phyloP scores from a whole-genome alignment of 92 coral and sea anemone genomes.

The Epizoanthus fatuus region DNA sequence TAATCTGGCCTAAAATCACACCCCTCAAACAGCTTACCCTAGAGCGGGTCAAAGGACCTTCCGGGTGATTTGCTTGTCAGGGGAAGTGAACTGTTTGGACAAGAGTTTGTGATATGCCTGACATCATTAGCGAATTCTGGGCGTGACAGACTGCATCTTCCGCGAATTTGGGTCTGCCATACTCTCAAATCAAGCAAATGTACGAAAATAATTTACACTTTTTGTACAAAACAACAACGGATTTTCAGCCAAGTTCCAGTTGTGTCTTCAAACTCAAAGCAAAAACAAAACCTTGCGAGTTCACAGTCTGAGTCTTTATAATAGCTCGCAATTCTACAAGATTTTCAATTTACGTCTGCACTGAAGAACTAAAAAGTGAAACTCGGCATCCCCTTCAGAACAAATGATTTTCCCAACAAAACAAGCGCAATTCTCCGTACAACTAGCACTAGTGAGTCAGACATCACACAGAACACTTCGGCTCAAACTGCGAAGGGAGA shows the following conservation, averaged over 20 bases:
- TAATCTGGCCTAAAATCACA: no score
- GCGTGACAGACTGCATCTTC: no score
- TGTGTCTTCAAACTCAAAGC: no score
- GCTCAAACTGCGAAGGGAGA: slow-evolving; percentile 42
- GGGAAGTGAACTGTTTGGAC: slow-evolving; percentile 4
- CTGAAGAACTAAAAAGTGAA: no score
- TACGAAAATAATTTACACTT: not conserved
- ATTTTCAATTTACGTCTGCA: no score
- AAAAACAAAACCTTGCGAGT: no score
- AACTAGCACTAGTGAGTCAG: slow-evolving; percentile 25
- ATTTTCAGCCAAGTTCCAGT: no score
- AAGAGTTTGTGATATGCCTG: slow-evolving; percentile 49
- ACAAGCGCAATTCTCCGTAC: slow-evolving; percentile 23
- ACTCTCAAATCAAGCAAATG: not conserved
- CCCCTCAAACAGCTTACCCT: no score
- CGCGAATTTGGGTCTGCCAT: slow-evolving; percentile 6
- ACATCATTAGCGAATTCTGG: slow-evolving; percentile 4
- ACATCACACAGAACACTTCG: slow-evolving; percentile 40
- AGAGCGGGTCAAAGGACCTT: not conserved
- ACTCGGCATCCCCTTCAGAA: not conserved
- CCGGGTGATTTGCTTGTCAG: not conserved
- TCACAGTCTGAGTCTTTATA: no score
- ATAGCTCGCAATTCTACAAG: no score
- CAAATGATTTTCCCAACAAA: not conserved
- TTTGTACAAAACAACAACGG: no score